Base-by-base conservation (phyloP, 2,113 vertebrate species). In the Amblyornis subalaris region DNA sequence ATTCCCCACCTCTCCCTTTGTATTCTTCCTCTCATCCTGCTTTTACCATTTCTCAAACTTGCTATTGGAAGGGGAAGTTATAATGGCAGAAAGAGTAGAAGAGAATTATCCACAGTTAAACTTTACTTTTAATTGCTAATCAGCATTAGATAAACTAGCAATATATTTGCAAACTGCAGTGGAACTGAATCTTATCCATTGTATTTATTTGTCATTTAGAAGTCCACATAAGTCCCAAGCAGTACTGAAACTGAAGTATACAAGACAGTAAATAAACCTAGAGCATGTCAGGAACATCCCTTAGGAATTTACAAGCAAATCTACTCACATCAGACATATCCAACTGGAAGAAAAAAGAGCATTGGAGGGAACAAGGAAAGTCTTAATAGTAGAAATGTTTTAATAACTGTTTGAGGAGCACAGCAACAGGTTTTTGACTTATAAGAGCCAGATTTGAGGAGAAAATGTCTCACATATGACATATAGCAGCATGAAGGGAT, bases 201-300 rank as follows among this genome's bases (percentile, higher is more conserved):
- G 21, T 67, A 22, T 85, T 89, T 93, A 9, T 78, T 65, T 87
- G 19, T 82, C 7, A 58, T 82, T 85, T 85, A 66, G 38, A 78
- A 85, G 38, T 61, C 8, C 29, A 48, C 3, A 0, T 33, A 76
- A 86, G 10, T 61, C 44, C 69, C 20, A 54, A 73, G 38, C 28
- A 58, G 10, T 78, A 33, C 33, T 54, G 53, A 69, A 78, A 51
- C 10, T 33, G 35, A 47, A 85, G 31, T 42, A 8, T 44, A 71
- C 23, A 74, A 74, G 47, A 38, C 61, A 71, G 29, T 71, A 88
- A 85, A 85, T 81, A 88, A 89, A 93, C 54, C 18, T 24, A 50
- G 74, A 85, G 23, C 35, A 17, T 66, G 35, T 78, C 57, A 75
- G 47, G 77, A 91, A 50, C 42, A 71, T 74, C 28, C 57, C 35